phyloP scores from a whole-genome alignment of 1,140 invertebrate genomes.

The Diploscapter pachys region DNA sequence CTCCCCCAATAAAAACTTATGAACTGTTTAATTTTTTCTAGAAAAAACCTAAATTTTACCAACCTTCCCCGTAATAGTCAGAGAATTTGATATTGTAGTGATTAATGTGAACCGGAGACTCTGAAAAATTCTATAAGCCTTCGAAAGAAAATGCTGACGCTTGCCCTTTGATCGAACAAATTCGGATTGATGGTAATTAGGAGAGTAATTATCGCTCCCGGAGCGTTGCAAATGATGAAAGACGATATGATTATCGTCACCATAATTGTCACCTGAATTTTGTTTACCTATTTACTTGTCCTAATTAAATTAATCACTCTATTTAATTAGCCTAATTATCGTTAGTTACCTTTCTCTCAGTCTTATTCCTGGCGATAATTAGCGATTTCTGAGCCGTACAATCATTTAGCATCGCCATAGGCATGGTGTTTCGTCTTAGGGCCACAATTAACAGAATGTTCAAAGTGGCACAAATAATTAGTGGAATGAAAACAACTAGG shows the following conservation, averaged over 20 bases:
- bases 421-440: too few species aligned
- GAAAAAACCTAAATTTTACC: too few species aligned
- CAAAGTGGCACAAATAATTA: too few species aligned
- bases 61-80: conserved; percentile 9
- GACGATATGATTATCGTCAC: conserved; percentile 19
- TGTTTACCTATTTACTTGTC: neutral
- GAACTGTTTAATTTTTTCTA: too few species aligned
- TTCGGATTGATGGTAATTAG: conserved; percentile 7
- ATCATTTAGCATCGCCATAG: too few species aligned
- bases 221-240: conserved; percentile 16
- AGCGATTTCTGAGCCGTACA: neutral
- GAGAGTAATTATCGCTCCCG: conserved; percentile 9
- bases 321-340: neutral
- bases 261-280: conserved; percentile 13
- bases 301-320: too few species aligned
- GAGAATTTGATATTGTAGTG: conserved; percentile 4
- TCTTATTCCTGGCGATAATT: conserved; percentile 10
- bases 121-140: too few species aligned
- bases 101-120: too few species aligned
- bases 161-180: conserved; percentile 6
- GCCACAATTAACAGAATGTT: too few species aligned
- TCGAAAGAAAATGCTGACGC: neutral
- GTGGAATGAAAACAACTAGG: too few species aligned
- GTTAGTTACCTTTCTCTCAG: conserved; percentile 12
- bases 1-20: too few species aligned